Percentiles rank a stretch among this genome's conserved stretches.
These are phyloP conservation scores for Siphamia tubifer DNA, from an alignment of 2,113 vertebrate species.

Conservation along the genomic window DNA sequence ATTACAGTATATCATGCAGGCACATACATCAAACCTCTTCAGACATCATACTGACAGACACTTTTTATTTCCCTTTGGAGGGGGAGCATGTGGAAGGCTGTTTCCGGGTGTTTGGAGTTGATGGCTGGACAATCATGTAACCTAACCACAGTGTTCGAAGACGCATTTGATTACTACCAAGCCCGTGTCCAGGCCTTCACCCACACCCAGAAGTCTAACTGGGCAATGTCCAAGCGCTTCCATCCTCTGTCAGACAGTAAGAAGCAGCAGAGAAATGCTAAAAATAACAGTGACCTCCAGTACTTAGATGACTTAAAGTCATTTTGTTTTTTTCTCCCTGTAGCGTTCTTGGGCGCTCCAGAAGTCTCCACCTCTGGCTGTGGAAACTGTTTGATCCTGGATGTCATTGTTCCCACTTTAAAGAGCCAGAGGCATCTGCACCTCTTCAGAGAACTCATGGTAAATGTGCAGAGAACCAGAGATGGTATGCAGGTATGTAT, in stretches of 20 bases:
- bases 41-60: too few species aligned
- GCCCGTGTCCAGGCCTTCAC: constrained; percentile 56
- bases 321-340: background rate
- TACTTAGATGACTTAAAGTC: background rate
- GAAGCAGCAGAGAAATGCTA: too few species aligned
- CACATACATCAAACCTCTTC: too few species aligned
- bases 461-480: constrained; percentile 46
- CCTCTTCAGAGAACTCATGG: background rate
- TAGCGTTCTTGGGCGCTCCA: constrained; percentile 68
- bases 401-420: constrained; percentile 17
- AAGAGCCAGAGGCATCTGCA: background rate
- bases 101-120: constrained; percentile 49
- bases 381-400: constrained; percentile 71
- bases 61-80: constrained; percentile 14
- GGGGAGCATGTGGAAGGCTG: constrained; percentile 39
- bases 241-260: constrained; percentile 69
- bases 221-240: constrained; percentile 50
- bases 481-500: constrained; percentile 49
- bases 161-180: background rate
- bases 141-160: constrained; percentile 43
- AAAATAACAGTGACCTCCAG: too few species aligned
- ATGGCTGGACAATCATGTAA: constrained; percentile 49
- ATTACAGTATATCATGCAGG: too few species aligned
- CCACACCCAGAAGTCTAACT: constrained; percentile 39
- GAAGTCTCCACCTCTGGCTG: constrained; percentile 60